Evolutionary conservation across 2,888 invertebrate species (phyloP), one percentile per base, ranked within the genome.

Genomic region (Malacosoma neustria): DNA sequence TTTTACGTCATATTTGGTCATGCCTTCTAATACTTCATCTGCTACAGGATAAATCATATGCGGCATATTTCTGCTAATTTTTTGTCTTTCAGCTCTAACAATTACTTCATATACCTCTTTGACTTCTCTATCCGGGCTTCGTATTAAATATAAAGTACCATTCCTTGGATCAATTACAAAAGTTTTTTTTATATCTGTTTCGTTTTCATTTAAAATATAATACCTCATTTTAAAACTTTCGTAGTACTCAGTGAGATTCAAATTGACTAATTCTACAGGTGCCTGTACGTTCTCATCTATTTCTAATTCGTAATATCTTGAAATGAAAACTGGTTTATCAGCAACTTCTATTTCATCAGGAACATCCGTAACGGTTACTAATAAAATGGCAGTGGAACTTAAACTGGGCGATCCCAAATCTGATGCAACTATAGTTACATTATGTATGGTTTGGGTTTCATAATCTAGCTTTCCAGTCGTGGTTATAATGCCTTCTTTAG

Each of bases 381-480:
- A 75, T 6, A 94, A 72, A 29, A 93, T 63, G 1, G 95, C 95
- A 0, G 92, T 92, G 0, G 95, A 92, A 40, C 92, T 94, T 2
- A 93, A 77, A 52, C 94, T 92, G 0, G 96, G 95, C 30, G 91
- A 93, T 0, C 96, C 96, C 37, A 95, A 85, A 74, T 96, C 96
- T 1, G 94, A 93, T 0, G 95, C 95, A 1, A 94, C 87, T 1
- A 96, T 89, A 0, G 94, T 92, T 1, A 96, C 84, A 59, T 95
- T 94, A 57, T 95, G 89, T 2, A 85, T 66, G 14, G 82, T 82
- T 53, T 90, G 88, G 14, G 72, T 84, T 72, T 94, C 93, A 60
- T 90, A 93, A 57, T 93, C 92, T 32, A 94, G 72, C 57, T 89
- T 89, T 1, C 90, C 89, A 1, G 91, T 89, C 0, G 94, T 94